Base-by-base conservation (phyloP, 2,797 vertebrate genomes). In the Acropternis orthonyx region DNA sequence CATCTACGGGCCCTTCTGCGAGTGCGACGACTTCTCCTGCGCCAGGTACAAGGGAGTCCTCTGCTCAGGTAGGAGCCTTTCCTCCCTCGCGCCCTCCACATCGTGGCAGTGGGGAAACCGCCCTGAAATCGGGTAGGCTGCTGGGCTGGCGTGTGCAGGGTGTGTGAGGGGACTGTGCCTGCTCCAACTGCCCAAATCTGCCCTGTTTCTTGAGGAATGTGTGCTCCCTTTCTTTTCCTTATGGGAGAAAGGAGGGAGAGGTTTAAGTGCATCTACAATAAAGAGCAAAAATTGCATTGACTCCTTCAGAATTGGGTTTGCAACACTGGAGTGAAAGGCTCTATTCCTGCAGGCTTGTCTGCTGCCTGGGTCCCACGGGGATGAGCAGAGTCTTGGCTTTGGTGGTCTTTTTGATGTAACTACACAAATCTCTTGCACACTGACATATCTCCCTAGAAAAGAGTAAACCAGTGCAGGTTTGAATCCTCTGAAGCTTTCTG, bases 21-120 rank as follows among this genome's bases (percentile, higher is more conserved):
- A 99, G 97, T 99, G 99, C 0, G 99, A 99, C 16, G 99, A 99
- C 98, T 99, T 99, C 98, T 99, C 99, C 94, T 99, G 99, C 3
- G 98, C 99, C 82, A 97, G 99, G n/a, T 99, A 99, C 97, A 99
- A 98, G 95, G 99, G 99, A 26, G 84, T 99, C 89, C 98, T 99
- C 80, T 99, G 99, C 98, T 99, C 99, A 98, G 99, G 99, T 99
- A 97, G 96, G 98, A 68, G 51, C 12, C 44, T 32, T 12, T 52
- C 73, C 24, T 36, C 34, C 26, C 62, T 15, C 0, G 0, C 2
- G 6, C 19, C 23, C 13, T 44, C 3, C 0, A 4, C 5, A 14
- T 36, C 0, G 1, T 1, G 10, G 85, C 32, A 1, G 12, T 3
- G 36, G 1, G 27, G 13, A 44, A 21, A 12, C 5, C 0, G 0